Evolutionary conservation across 1,140 invertebrate species (phyloP), one percentile per base, ranked within the genome.

Genomic region (Phenacoccus solenopsis): DNA sequence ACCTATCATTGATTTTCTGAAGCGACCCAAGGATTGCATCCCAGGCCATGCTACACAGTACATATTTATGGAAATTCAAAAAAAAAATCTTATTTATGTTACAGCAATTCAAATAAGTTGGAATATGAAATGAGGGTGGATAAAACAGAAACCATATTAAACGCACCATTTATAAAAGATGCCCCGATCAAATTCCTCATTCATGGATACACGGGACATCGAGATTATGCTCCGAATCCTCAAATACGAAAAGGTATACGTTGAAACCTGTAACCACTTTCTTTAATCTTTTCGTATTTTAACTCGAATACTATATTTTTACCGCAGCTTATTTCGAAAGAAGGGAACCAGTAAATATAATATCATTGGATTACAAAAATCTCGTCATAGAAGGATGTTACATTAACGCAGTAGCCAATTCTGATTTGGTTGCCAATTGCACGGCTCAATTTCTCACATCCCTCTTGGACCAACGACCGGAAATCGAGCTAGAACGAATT

Each of bases 331-430:
- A 82, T 73, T 76, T 85, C 69, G 68, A 81, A 70, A 78, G 80
- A 30, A 78, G 79, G 35, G 76, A 85, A 59, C 30, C 67, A 32
- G 83, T 84, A 75, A 87, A 87, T 71, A 77, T 88, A 0, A 81
- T 88, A 38, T 80, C 82, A 16, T 79, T 87, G 0, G 85, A 88
- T 73, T 88, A 85, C 82, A 80, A 82, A 20, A 80, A 82, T 49
- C 78, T 87, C 74, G 82, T 83, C 1, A 79, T 79, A 71, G 80
- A 81, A 0, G 82, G 82, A 20, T 88, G 85, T 75, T 87, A 87
- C 73, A n/a, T 81, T 0, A 73, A 80, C 30, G 83, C 84, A 0
- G 81, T 83, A 0, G 70, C 74, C 10, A 86, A 86, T 74, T 80
- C 83, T 0, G 79, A 81, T 1, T 71, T 82, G 4, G 84, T 83